Evolutionary conservation across 23 tunicate genomes (phyloP).

Genomic region (Clavelina lepadiformis): DNA sequence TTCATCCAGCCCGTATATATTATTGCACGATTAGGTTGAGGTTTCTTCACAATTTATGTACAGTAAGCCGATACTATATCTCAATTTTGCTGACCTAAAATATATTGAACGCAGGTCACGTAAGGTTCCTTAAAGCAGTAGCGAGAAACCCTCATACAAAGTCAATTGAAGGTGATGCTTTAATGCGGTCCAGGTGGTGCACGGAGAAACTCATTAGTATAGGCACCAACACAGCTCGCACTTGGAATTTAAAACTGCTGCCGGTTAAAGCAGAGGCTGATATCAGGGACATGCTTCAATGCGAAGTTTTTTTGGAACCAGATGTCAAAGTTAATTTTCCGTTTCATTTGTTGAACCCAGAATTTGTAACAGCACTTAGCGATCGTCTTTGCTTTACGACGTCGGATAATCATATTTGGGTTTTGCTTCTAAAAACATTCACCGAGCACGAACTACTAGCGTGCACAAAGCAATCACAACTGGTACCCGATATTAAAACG

Average conservation of each 20-base stretch:
- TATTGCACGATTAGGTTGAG: no score
- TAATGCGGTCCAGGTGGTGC: constrained; percentile 3
- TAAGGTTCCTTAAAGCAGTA: no score
- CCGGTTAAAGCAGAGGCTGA: background rate
- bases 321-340: constrained; percentile 40
- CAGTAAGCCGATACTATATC: no score
- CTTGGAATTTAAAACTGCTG: constrained; percentile 33
- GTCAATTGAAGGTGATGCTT: no score
- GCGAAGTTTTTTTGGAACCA: constrained; percentile 30
- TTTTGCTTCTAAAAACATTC: constrained; percentile 5
- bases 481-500: no score
- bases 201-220: constrained; percentile 39
- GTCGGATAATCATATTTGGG: constrained; percentile 20
- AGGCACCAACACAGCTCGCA: constrained; percentile 41
- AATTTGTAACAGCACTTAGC: constrained; percentile 17
- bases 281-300: constrained; percentile 13
- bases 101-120: no score
- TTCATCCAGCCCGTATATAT: no score
- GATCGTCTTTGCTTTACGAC: constrained; percentile 42
- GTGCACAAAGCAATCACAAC: no score
- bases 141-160: no score
- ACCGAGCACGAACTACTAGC: no score
- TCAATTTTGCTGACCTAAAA: no score
- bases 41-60: no score
- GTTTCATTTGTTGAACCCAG: constrained; percentile 9